Base-by-base conservation (phyloP, 2,888 invertebrate genomes). In the Xanthorhoe spadicearia region DNA sequence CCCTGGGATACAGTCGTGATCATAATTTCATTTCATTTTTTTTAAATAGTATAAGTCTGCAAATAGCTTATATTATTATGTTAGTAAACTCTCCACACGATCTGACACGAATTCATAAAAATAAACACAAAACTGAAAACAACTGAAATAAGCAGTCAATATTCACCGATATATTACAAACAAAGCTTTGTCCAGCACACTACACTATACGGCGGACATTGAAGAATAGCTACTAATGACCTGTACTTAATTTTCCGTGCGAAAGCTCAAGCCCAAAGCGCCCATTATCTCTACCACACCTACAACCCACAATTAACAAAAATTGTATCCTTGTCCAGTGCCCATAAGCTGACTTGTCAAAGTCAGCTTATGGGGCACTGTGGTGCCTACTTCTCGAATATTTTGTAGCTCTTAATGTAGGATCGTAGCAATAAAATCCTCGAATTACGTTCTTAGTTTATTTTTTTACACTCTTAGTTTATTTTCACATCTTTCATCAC, bases 281-380 rank as follows among this genome's bases (percentile, higher is more conserved):
- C 67, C 61, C 68, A 74, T 76, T 76, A 76, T 74, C 70, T 70
- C 63, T 63, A 74, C 68, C 77, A 71, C 79, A 79, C 80, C 82
- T 78, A 78, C 77, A 71, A 64, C 68, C 2, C 38, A 43, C 38
- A 43, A 43, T 43, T 69, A 61, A 70, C 73, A 71, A 76, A 76
- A 73, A 77, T 43, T 13, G 38, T 13, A 74, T 75, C 77, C 68
- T 71, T 64, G 75, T n/a, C n/a, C n/a, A n/a, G n/a, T n/a, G n/a
- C n/a, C n/a, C n/a, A n/a, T n/a, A n/a, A n/a, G n/a, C n/a, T 75
- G 58, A 77, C 76, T 79, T 77, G 74, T 75, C 9, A 38, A 38
- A 35, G 35, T 38, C 23, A 38, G 8, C 35, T 43, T 9, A 13
- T 13, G 38, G 38, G 32, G 32, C 32, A 32, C 35, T 38, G 10